phyloP scores from a whole-genome alignment of 2,797 vertebrate species.

The Lophura swinhoii region DNA sequence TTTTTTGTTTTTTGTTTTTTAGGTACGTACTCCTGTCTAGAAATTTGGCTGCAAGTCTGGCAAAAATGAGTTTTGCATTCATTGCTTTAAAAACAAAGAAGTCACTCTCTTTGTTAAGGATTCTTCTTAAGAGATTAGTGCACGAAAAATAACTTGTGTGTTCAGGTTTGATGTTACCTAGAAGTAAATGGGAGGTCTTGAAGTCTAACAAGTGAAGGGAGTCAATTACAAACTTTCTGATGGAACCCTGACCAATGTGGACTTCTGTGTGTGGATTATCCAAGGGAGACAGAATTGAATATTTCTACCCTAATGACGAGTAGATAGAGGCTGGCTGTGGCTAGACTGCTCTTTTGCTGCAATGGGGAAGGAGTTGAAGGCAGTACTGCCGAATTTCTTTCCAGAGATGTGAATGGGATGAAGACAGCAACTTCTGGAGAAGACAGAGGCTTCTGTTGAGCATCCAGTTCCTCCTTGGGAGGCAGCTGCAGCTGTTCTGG shows the following conservation, averaged over 20 bases:
- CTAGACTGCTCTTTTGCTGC: neutral
- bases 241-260: neutral
- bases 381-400: neutral
- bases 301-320: neutral
- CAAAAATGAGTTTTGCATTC: neutral
- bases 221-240: neutral
- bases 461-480: neutral
- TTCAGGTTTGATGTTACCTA: neutral
- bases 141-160: neutral
- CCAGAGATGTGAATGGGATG: accelerated
- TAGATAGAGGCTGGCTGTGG: neutral
- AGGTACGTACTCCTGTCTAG: neutral
- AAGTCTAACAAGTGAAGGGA: neutral
- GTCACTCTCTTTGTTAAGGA: neutral
- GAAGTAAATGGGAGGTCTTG: neutral
- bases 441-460: neutral
- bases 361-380: neutral
- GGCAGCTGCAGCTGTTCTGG: neutral
- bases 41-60: neutral
- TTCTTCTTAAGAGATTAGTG: neutral
- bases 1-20: neutral
- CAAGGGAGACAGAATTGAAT: neutral
- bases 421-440: neutral
- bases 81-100: neutral
- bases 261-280: neutral